Percentiles rank a stretch among this genome's conserved stretches.
These are phyloP conservation scores for Elachura formosa DNA, from an alignment of 2,113 vertebrate genomes.

Conservation along the genomic window DNA sequence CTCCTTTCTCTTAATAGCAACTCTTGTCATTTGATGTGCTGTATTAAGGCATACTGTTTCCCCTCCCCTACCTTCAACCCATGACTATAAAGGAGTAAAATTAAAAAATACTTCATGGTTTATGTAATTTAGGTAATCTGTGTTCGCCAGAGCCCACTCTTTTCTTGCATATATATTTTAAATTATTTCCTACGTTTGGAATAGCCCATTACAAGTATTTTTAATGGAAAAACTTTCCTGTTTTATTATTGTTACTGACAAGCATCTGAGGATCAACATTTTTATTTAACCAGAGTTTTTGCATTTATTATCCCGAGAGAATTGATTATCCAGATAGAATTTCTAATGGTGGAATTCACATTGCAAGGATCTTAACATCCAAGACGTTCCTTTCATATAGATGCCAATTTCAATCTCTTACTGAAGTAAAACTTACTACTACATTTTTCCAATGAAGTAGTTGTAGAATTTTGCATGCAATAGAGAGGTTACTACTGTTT, in stretches of 20 bases:
- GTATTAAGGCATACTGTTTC: neutral
- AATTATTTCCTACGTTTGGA: neutral
- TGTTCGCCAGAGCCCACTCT: fast-evolving
- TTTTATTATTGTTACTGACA: neutral
- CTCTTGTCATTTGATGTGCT: neutral
- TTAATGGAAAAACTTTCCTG: neutral
- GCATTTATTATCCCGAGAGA: neutral
- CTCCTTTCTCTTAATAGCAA: neutral
- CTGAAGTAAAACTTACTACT: neutral
- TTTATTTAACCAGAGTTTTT: neutral
- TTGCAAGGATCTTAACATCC: neutral
- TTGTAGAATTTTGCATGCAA: neutral
- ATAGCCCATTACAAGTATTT: neutral
- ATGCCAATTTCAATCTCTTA: neutral
- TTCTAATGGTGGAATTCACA: neutral
- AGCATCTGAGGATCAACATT: neutral
- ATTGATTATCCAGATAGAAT: neutral
- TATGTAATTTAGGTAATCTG: neutral
- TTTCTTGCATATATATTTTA: neutral
- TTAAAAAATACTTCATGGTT: neutral
- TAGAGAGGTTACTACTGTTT: neutral
- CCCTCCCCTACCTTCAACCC: too few relatives aligned
- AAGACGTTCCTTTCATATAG: neutral
- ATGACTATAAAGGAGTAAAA: neutral
- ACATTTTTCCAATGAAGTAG: neutral